Evolutionary conservation across 2,888 invertebrate species (phyloP), one percentile per base, ranked within the genome.

Genomic region (Ectemnius continuus): DNA sequence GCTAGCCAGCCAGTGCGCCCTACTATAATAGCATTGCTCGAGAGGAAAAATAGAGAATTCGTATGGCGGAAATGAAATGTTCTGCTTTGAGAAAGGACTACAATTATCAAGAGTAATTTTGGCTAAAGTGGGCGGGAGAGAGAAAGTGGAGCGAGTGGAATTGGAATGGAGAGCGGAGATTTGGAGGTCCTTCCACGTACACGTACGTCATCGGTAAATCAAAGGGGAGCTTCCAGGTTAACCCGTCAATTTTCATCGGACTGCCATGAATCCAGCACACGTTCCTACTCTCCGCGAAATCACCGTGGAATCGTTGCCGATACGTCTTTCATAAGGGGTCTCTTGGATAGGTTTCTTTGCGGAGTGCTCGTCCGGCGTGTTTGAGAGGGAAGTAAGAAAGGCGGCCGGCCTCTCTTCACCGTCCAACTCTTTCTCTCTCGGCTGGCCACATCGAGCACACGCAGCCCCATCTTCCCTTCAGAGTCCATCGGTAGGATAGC

Each of bases 241-340:
- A 59, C 58, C 68, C 70, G 80, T 81, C 82, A 79, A 82, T 82
- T 82, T 81, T 81, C 82, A 82, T 76, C 79, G 61, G 73, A 28
- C 59, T 59, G 56, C 45, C 57, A 36, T n/a, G 75, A 14, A 59
- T 23, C 64, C 52, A 65, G 60, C 18, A 64, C 62, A 52, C 61
- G 67, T 69, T 74, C 64, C 75, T 11, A 52, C 73, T 75, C 61
- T 52, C 66, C 70, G 66, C 68, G 36, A 57, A 57, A 70, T 67
- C 66, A 70, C 61, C 70, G 58, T 47, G 61, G 47, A 70, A 67
- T 67, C 69, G 69, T 59, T 60, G 20, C 72, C 70, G 78, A 78
- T 81, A 67, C 64, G 67, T 61, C 75, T 75, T 66, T 61, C 26
- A 23, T 14, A 6, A 16, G 23, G 4, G 11, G 18, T 4, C 52